A percentile compares a stretch with the other conserved stretches of the same genome.
Conservation (phyloP, 2,113 vertebrate species). For the Myiopsitta monachus region DNA sequence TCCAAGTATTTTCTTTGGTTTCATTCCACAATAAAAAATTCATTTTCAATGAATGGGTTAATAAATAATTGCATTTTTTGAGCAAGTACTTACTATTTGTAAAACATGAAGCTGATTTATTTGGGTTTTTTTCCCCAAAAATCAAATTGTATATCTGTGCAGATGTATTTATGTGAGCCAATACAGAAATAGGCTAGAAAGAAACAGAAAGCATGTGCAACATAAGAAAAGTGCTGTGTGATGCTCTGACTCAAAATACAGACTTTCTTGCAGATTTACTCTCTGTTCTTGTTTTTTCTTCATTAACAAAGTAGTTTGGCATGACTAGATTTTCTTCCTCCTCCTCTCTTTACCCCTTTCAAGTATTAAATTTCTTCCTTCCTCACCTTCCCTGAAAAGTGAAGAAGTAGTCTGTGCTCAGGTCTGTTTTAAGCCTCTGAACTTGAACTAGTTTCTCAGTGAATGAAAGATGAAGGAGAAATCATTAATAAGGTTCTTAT, state of each 20-base stretch:
- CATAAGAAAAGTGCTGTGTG: neutral
- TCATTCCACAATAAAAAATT: neutral
- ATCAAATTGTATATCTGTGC: neutral
- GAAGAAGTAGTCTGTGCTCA: slow-evolving; percentile 1
- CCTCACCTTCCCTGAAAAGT: neutral
- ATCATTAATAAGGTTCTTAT: neutral
- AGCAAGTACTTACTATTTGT: neutral
- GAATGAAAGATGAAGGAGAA: slow-evolving; percentile 36
- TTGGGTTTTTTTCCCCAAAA: rapidly evolving
- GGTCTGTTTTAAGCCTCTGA: slow-evolving; percentile 18
- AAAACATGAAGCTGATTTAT: neutral
- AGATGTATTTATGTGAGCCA: neutral
- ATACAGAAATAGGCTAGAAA: neutral
- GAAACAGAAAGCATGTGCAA: neutral
- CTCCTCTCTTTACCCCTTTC: neutral
- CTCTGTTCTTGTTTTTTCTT: neutral
- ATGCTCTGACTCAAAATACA: neutral
- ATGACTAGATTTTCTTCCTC: neutral
- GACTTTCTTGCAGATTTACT: neutral
- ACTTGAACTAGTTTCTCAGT: neutral
- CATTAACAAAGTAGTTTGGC: neutral
- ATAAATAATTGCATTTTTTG: neutral
- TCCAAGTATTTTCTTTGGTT: neutral
- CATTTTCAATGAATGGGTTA: neutral
- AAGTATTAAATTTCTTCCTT: neutral